A percentile compares a stretch with the other conserved stretches of the same genome.
Conservation (phyloP, 2,888 invertebrate species). For the Tolmerus cingulatus region DNA sequence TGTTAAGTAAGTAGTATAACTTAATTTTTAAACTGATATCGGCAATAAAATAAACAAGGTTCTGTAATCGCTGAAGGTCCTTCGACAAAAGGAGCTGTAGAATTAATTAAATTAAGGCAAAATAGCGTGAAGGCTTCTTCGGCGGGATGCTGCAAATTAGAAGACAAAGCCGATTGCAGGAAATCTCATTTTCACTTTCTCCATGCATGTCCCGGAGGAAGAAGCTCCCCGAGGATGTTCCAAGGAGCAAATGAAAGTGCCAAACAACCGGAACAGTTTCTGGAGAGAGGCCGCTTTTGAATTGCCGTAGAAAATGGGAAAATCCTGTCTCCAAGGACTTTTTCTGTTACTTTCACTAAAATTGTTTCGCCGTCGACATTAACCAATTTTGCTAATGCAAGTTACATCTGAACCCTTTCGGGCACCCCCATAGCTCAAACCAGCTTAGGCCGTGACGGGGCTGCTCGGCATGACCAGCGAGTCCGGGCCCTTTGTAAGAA, state of each 20-base stretch:
- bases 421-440: slow-evolving; percentile 22
- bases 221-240: not conserved
- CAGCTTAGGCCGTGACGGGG: slow-evolving; percentile 15
- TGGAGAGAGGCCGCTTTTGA: not conserved
- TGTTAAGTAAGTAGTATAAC: not conserved
- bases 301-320: slow-evolving; percentile 10
- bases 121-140: not conserved
- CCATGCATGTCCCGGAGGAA: not conserved
- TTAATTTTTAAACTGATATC: not conserved
- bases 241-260: not conserved
- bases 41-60: not conserved
- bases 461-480: slow-evolving; percentile 42
- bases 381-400: slow-evolving; percentile 30
- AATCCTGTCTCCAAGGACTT: slow-evolving; percentile 25
- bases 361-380: slow-evolving; percentile 25
- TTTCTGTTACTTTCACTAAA: slow-evolving; percentile 26
- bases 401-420: slow-evolving; percentile 40
- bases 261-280: slow-evolving; percentile 1
- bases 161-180: not conserved
- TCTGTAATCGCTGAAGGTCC: not conserved
- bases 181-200: not conserved
- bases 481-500: slow-evolving; percentile 16
- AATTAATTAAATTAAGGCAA: not conserved
- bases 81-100: not conserved
- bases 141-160: not conserved